Conservation (phyloP, 2,113 vertebrate genomes). For the Pseudois nayaur region DNA sequence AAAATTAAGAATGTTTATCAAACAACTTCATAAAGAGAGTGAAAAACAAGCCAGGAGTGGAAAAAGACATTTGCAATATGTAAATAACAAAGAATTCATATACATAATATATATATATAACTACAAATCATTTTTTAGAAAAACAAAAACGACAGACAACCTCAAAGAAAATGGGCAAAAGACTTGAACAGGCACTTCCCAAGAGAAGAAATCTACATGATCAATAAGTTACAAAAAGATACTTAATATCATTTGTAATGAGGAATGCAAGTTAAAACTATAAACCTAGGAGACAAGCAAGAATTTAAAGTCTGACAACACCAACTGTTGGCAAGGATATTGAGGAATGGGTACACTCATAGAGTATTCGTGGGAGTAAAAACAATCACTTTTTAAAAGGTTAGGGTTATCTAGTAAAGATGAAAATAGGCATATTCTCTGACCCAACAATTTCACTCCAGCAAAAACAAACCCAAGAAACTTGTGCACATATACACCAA, state of each 20-base stretch:
- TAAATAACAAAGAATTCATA: not conserved
- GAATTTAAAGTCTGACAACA: not conserved
- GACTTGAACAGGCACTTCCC: constrained; percentile 16
- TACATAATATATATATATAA: constrained; percentile 5
- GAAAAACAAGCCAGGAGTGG: not conserved
- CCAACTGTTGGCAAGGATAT: not conserved
- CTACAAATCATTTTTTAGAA: not conserved
- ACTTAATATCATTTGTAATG: not conserved
- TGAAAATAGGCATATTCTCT: not conserved
- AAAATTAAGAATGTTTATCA: constrained; percentile 32
- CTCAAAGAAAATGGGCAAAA: constrained; percentile 15
- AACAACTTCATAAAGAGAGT: not conserved
- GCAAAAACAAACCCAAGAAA: not conserved
- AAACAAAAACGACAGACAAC: not conserved
- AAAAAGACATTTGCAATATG: not conserved
- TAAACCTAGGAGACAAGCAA: not conserved
- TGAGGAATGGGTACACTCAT: not conserved
- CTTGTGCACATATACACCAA: not conserved
- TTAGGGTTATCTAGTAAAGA: not conserved
- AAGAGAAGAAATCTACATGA: not conserved
- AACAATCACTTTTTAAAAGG: not conserved
- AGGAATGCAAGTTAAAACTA: constrained; percentile 28
- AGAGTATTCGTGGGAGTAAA: not conserved
- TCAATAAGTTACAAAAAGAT: not conserved
- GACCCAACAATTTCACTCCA: not conserved